phyloP scores from a whole-genome alignment of 2,113 vertebrate species.

The Ascaphus truei region DNA sequence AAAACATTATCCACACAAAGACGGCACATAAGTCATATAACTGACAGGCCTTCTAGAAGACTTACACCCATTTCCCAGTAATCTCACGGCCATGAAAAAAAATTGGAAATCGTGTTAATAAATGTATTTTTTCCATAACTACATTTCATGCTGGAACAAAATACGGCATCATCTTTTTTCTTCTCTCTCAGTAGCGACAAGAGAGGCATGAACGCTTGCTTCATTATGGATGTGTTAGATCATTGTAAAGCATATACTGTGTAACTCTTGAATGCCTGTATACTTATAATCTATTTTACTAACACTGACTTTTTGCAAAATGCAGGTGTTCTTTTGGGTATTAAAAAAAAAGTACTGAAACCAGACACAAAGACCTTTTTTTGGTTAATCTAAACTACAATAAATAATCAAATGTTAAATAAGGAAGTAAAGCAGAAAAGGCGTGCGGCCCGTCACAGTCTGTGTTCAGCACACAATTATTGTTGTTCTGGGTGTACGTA shows the following conservation, averaged over 20 bases:
- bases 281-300: no score
- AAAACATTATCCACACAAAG: slow-evolving; percentile 27
- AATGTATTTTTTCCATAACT: slow-evolving; percentile 14
- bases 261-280: background rate
- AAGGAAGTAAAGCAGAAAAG: no score
- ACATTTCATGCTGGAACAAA: slow-evolving; percentile 11
- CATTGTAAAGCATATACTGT: background rate
- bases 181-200: background rate
- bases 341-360: no score
- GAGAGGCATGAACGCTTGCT: background rate
- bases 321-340: no score
- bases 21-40: slow-evolving; percentile 21
- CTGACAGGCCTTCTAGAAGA: slow-evolving; percentile 26
- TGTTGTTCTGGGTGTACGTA: no score
- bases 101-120: slow-evolving; percentile 28
- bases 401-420: no score
- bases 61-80: slow-evolving; percentile 23
- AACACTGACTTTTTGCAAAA: no score
- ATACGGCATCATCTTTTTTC: background rate
- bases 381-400: no score
- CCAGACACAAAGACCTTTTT: no score
- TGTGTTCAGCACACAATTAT: no score
- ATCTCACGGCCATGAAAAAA: slow-evolving; percentile 20
- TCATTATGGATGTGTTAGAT: background rate
- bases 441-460: no score